Base-by-base conservation (phyloP, 2,797 vertebrate genomes). In the Hypotaenidia okinawae region DNA sequence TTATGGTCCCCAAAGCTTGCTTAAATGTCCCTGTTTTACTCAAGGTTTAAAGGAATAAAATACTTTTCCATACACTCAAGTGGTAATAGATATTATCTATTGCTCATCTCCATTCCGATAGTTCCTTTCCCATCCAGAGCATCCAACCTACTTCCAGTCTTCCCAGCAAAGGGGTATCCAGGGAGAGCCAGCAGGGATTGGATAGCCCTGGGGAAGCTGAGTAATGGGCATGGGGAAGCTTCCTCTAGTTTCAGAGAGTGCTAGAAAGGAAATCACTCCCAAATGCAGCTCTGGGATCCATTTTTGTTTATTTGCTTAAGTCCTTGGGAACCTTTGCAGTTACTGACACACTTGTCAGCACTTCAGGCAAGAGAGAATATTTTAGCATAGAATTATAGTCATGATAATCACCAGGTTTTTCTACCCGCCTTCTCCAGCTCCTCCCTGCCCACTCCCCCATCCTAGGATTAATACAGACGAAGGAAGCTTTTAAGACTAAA, bases 301-400 rank as follows among this genome's bases (percentile, higher is more conserved):
- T 0, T 43, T 87, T 92, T 90, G 76, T 95, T 97, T 95, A 94
- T 95, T 94, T 97, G 78, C 72, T 75, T 33, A 85, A 93, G 93
- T 91, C 82, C 87, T 86, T 86, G 87, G 89, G 91, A 97, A 92
- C 73, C 87, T 91, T 75, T 93, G 94, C 90, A 95, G 95, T 92
- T 94, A 93, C 85, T 89, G 95, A 93, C 90, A 90, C 74, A 86
- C 59, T 93, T 95, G 83, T 96, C 94, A 97, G 91, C 91, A 94
- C 96, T 93, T 91, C 67, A 84, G 80, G 79, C 77, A 93, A 94
- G n/a, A 87, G 57, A 89, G 81, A 76, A 22, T 81, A 92, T 92
- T 87, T 84, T 72, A 89, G 55, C 87, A 87, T 66, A 75, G 74
- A 82, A 92, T 87, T 84, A 81, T 13, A 94, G 68, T 52, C 43